A percentile compares a stretch with the other conserved stretches of the same genome.
Conservation (phyloP, 2,888 invertebrate species). For the Tetheella fluctuosa region DNA sequence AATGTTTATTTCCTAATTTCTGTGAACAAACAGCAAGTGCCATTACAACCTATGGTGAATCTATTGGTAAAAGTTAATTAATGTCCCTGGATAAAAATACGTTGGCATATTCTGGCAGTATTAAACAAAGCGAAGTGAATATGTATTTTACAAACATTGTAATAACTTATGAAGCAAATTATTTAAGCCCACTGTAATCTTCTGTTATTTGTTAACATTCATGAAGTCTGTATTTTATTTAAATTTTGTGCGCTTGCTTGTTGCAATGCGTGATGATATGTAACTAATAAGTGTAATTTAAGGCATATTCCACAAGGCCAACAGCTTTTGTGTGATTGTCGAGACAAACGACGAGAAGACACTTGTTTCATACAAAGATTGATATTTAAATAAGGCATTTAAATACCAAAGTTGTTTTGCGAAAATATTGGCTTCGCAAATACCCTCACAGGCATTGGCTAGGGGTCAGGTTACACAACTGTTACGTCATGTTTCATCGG, state of each 20-base stretch:
- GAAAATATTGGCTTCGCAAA: background rate
- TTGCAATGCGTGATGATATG: background rate
- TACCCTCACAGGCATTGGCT: conserved; percentile 9
- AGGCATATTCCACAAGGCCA: background rate
- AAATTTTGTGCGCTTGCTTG: background rate
- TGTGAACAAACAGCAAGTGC: background rate
- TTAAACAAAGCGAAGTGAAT: background rate
- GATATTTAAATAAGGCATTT: conserved; percentile 8
- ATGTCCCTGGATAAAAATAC: background rate
- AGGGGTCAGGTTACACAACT: conserved; percentile 16
- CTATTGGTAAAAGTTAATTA: background rate
- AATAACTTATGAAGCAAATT: background rate
- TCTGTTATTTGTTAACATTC: background rate
- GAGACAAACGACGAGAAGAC: background rate
- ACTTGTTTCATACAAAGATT: background rate
- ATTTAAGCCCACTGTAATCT: background rate
- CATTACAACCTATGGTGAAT: background rate
- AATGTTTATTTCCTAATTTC: background rate
- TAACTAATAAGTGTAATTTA: conserved; percentile 1
- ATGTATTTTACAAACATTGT: too few relatives aligned
- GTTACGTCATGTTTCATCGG: conserved; percentile 16
- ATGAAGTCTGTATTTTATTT: background rate
- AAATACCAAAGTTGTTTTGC: conserved; percentile 6
- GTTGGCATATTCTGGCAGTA: background rate
- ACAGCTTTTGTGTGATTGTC: background rate